Percentiles rank a stretch among this genome's conserved stretches.
These are phyloP conservation scores for Cercopithecus mona DNA, from an alignment of 2,113 vertebrate genomes.

Conservation along the genomic window DNA sequence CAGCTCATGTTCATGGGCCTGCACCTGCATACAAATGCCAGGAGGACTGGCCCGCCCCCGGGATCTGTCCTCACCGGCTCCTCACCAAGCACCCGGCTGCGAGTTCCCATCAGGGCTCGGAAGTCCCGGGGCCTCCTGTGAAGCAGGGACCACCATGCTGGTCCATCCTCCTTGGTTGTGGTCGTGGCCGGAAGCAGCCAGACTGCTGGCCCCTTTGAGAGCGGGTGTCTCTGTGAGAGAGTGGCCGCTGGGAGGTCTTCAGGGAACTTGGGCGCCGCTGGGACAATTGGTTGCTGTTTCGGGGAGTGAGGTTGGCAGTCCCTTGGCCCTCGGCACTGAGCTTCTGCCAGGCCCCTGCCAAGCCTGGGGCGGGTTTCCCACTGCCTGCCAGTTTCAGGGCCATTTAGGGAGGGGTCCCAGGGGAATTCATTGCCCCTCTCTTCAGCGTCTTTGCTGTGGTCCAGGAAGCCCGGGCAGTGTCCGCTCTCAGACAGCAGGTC, in stretches of 20 bases:
- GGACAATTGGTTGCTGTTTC: conserved; percentile 74
- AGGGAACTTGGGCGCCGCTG: conserved; percentile 30
- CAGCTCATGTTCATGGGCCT: conserved; percentile 50
- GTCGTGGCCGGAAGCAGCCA: conserved; percentile 56
- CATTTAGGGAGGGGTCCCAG: not conserved
- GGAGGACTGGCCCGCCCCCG: not conserved
- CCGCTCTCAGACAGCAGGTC: not conserved
- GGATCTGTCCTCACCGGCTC: not conserved
- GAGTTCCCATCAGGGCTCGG: conserved; percentile 46
- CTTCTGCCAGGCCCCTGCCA: conserved; percentile 56
- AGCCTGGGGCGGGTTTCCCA: conserved; percentile 49
- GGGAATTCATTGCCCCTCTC: not conserved
- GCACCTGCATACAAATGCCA: conserved; percentile 77
- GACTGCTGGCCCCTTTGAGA: conserved; percentile 54
- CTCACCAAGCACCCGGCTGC: not conserved
- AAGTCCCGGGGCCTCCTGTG: conserved; percentile 45
- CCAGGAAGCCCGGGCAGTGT: not conserved
- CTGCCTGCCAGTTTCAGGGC: conserved; percentile 40
- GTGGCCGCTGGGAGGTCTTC: conserved; percentile 62
- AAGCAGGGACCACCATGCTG: conserved; percentile 61
- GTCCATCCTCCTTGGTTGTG: not conserved
- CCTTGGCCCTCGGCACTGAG: conserved; percentile 62
- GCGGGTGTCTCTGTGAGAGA: conserved; percentile 20
- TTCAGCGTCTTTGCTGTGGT: not conserved
- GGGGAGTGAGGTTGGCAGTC: conserved; percentile 70